These are phyloP conservation scores for Catagonus wagneri DNA, from an alignment of 2,113 vertebrate genomes.

Conservation along the genomic window DNA sequence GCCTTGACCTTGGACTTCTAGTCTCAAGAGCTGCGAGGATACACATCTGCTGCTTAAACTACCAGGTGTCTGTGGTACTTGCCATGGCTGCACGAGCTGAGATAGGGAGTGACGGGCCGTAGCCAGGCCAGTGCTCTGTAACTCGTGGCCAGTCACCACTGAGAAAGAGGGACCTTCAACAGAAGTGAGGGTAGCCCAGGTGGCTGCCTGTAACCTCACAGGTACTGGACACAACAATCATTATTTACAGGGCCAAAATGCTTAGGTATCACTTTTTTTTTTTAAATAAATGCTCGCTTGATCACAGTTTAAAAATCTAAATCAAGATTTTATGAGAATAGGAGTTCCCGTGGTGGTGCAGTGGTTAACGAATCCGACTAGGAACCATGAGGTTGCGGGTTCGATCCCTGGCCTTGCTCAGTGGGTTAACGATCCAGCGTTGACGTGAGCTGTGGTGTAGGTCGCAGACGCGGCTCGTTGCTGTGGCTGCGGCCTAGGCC, in stretches of 20 bases:
- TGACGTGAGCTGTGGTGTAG: too few relatives aligned
- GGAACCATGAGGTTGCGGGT: too few relatives aligned
- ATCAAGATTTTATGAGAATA: background rate
- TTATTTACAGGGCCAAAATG: background rate
- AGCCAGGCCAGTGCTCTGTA: background rate
- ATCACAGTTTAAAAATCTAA: background rate
- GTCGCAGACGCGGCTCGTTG: too few relatives aligned
- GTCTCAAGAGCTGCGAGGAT: background rate
- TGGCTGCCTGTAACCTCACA: too few relatives aligned
- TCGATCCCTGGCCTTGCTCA: too few relatives aligned
- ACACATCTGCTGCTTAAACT: background rate
- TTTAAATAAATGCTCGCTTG: background rate
- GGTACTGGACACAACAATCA: too few relatives aligned
- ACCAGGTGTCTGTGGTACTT: background rate
- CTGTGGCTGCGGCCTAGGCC: too few relatives aligned
- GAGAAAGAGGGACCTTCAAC: background rate
- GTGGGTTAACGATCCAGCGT: too few relatives aligned
- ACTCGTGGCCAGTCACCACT: background rate
- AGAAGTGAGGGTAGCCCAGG: background rate
- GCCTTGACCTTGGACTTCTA: background rate
- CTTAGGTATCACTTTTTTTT: background rate
- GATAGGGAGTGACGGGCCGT: background rate
- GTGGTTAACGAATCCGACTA: too few relatives aligned
- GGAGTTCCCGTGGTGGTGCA: too few relatives aligned
- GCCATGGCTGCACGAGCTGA: background rate